Percentiles rank a stretch among this genome's conserved stretches.
phyloP scores from a whole-genome alignment of 2,113 vertebrate genomes.

The Nicator chloris region DNA sequence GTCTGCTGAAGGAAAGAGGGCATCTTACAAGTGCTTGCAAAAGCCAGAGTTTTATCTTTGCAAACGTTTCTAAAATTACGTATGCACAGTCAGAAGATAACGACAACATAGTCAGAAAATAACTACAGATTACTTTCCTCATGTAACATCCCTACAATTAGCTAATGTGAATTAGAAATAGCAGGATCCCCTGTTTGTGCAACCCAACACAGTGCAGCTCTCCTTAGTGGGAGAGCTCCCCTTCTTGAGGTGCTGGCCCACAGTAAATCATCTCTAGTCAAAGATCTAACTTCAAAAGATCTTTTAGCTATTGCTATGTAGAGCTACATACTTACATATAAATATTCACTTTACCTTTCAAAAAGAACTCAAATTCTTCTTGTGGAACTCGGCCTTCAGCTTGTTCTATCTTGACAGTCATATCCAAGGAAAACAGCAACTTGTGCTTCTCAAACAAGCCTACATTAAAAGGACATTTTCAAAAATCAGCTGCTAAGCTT shows the following conservation, averaged over 20 bases:
- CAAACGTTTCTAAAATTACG: neutral
- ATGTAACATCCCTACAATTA: neutral
- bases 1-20: neutral
- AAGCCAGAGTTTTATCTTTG: neutral
- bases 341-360: constrained; percentile 82
- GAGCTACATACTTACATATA: neutral
- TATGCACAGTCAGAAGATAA: neutral
- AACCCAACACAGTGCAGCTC: neutral
- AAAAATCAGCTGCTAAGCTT: neutral
- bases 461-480: constrained; percentile 37
- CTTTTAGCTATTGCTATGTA: neutral
- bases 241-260: neutral
- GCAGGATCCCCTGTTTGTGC: neutral
- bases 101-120: neutral
- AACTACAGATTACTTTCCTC: neutral
- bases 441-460: constrained; percentile 96
- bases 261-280: neutral
- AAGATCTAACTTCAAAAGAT: neutral
- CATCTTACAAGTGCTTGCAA: neutral
- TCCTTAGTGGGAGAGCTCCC: neutral
- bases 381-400: constrained; percentile 84
- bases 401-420: constrained; percentile 94
- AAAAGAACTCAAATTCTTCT: constrained; percentile 93
- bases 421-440: constrained; percentile 91
- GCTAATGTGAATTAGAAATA: neutral